These are phyloP conservation scores for Drosophila neutralis DNA, from an alignment of 2,888 invertebrate species.

Conservation along the genomic window DNA sequence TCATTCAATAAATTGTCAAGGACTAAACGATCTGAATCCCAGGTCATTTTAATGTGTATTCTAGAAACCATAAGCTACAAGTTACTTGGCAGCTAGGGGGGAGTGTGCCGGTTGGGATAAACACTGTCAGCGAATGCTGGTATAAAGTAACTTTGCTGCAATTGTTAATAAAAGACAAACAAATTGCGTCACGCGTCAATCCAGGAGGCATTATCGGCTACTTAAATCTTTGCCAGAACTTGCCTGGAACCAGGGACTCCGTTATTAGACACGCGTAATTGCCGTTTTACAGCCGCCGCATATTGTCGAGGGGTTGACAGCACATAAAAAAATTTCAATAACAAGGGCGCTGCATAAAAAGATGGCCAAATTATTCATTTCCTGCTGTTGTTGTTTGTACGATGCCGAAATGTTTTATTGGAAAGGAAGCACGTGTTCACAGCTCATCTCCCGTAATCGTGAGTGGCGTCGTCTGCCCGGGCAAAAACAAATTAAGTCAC, in stretches of 20 bases:
- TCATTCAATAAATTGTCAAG: background rate
- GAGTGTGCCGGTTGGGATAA: background rate
- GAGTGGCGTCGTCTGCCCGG: slow-evolving; percentile 47
- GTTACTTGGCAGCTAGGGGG: background rate
- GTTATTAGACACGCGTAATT: slow-evolving; percentile 69
- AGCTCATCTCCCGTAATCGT: slow-evolving; percentile 66
- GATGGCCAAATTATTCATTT: slow-evolving; percentile 11
- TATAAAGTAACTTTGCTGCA: slow-evolving; percentile 25
- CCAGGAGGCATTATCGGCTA: slow-evolving; percentile 65
- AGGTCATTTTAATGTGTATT: background rate
- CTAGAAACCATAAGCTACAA: slow-evolving; percentile 1
- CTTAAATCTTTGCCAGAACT: slow-evolving; percentile 63
- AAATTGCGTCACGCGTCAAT: slow-evolving; percentile 75
- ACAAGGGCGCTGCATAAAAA: slow-evolving; percentile 42
- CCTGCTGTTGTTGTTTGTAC: slow-evolving; percentile 19
- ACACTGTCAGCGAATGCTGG: background rate
- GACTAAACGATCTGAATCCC: background rate
- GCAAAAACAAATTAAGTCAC: slow-evolving; percentile 84
- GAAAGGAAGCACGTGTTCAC: slow-evolving; percentile 84
- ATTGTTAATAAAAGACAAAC: slow-evolving; percentile 72
- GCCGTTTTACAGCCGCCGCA: slow-evolving; percentile 55
- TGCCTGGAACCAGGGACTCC: slow-evolving; percentile 3
- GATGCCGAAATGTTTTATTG: slow-evolving; percentile 76
- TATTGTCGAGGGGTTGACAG: slow-evolving; percentile 53
- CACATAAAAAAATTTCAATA: slow-evolving; percentile 58